phyloP scores from a whole-genome alignment of 2,888 invertebrate species.

The Elegia similella region DNA sequence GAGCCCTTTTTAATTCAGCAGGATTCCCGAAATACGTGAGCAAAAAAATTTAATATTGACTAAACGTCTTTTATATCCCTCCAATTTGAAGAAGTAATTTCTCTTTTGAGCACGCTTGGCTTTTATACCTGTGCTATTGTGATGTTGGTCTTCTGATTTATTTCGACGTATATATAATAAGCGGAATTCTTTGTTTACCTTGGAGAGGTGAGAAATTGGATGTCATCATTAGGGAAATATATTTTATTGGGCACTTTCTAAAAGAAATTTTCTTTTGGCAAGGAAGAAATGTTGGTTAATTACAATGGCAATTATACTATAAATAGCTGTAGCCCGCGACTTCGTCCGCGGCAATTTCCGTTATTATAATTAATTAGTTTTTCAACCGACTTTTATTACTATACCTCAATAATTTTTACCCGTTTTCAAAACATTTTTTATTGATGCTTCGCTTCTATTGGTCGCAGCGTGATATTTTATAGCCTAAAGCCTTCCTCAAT shows the following conservation, averaged over 20 bases:
- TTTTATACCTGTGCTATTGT: conserved; percentile 40
- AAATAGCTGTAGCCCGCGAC: too few species aligned
- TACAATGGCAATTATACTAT: too few species aligned
- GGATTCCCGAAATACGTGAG: conserved; percentile 16
- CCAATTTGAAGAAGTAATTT: conserved; percentile 53
- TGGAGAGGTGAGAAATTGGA: background rate
- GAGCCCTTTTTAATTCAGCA: conserved; percentile 32
- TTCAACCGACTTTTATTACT: too few species aligned
- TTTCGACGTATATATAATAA: conserved; percentile 29
- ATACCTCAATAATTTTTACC: too few species aligned
- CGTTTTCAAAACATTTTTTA: too few species aligned
- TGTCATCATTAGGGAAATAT: background rate
- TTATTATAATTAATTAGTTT: too few species aligned
- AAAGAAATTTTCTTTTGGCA: too few species aligned
- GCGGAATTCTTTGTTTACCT: conserved; percentile 17
- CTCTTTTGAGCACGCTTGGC: conserved; percentile 36
- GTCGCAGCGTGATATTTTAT: too few species aligned
- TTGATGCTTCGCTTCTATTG: too few species aligned
- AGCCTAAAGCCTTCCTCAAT: too few species aligned
- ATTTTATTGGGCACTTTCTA: background rate
- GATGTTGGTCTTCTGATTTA: conserved; percentile 35
- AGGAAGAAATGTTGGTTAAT: too few species aligned
- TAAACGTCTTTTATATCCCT: conserved; percentile 44
- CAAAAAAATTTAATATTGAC: conserved; percentile 44
- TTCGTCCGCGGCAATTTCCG: too few species aligned